Conservation (phyloP, 2,888 invertebrate genomes). For the Eupithecia insigniata region DNA sequence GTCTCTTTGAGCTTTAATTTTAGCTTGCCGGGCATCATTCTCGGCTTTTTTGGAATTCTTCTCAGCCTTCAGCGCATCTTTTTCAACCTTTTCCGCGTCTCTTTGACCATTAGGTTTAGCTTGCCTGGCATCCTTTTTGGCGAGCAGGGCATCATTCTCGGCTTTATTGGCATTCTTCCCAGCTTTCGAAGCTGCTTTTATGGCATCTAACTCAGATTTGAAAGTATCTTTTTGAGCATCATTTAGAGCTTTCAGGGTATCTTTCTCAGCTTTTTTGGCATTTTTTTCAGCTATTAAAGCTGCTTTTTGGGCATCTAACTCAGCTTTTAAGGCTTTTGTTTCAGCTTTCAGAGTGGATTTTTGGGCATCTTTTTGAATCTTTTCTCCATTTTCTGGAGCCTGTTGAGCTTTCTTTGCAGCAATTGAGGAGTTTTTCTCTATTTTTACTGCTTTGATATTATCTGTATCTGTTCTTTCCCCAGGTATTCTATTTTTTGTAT, state of each 20-base stretch:
- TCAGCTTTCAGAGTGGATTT: background rate
- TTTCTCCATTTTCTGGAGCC: background rate
- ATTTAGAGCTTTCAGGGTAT: background rate
- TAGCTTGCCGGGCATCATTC: background rate
- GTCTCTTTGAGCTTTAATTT: background rate
- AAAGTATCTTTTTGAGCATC: background rate
- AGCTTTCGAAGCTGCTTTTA: background rate
- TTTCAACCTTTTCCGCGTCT: background rate
- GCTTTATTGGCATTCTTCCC: background rate
- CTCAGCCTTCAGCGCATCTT: background rate
- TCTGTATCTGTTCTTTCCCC: background rate
- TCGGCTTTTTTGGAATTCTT: background rate
- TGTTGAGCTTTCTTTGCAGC: background rate
- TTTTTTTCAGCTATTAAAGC: background rate
- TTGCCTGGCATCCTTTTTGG: no score
- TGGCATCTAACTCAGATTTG: background rate
- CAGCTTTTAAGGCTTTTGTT: background rate
- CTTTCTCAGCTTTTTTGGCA: background rate
- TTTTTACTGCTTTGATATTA: background rate
- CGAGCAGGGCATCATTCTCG: no score
- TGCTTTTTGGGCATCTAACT: background rate
- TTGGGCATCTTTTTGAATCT: background rate
- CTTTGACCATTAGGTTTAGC: no score
- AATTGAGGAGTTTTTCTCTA: background rate
- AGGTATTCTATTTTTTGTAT: background rate